phyloP scores from a whole-genome alignment of 2,888 invertebrate genomes.

The Clanis bilineata region DNA sequence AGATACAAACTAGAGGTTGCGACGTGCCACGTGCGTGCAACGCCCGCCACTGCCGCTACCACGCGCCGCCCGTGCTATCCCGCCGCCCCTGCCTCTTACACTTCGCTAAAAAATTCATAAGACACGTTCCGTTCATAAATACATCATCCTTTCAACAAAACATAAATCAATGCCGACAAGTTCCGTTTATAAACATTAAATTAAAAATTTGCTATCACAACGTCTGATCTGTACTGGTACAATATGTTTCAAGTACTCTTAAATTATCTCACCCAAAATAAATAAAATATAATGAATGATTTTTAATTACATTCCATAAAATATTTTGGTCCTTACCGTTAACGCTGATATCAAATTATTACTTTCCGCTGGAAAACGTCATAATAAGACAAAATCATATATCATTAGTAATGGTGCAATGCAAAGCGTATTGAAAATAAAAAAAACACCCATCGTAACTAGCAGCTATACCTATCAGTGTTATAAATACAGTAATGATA shows the following conservation, averaged over 20 bases:
- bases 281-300: not conserved
- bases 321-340: not conserved
- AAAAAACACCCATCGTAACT: not conserved
- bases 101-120: conserved; percentile 8
- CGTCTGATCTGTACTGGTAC: not conserved
- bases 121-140: conserved; percentile 2
- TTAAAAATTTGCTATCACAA: not conserved
- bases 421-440: not conserved
- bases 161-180: not conserved
- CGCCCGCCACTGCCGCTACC: not conserved
- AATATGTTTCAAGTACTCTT: not conserved
- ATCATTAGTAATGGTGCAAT: not conserved
- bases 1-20: conserved; percentile 40
- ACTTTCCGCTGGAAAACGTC: not conserved
- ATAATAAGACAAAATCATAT: not conserved
- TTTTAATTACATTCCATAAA: not conserved
- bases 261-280: not conserved
- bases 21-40: conserved; percentile 3
- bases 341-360: not conserved
- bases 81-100: not conserved
- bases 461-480: not conserved
- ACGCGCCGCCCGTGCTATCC: no score
- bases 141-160: not conserved
- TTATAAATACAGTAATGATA: conserved; percentile 3
- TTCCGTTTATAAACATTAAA: not conserved